Conservation (phyloP, 2,113 vertebrate genomes). For the Semnornis frantzii region DNA sequence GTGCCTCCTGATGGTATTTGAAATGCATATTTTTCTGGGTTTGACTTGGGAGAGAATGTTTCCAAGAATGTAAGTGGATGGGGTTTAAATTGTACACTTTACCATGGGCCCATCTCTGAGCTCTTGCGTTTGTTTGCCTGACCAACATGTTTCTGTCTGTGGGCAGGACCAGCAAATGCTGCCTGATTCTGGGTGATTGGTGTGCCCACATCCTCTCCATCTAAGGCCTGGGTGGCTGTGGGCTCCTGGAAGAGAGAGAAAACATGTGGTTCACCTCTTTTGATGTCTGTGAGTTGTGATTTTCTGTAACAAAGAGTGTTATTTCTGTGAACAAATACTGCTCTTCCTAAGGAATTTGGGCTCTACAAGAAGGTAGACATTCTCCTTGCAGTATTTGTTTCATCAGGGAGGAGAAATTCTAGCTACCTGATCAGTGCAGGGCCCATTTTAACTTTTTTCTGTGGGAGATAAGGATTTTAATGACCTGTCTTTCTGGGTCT, state of each 20-base stretch:
- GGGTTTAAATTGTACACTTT: constrained; percentile 38
- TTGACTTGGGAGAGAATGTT: background rate
- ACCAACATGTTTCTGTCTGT: background rate
- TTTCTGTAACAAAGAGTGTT: constrained; percentile 9
- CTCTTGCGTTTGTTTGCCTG: rapidly evolving
- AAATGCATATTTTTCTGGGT: background rate
- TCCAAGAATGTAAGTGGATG: constrained; percentile 20
- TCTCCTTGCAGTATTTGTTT: background rate
- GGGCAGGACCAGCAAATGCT: constrained; percentile 14
- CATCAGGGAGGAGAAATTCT: background rate
- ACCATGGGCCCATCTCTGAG: background rate
- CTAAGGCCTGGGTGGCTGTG: background rate
- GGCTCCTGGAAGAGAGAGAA: background rate
- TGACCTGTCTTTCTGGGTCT: background rate
- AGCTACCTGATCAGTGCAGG: background rate
- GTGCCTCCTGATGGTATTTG: background rate
- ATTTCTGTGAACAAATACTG: background rate
- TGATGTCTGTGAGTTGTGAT: background rate
- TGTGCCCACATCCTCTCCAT: constrained; percentile 42
- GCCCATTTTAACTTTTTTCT: background rate
- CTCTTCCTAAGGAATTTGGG: background rate
- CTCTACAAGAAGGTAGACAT: background rate
- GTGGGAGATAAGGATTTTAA: no score
- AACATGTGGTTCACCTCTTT: background rate
- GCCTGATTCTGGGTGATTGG: background rate